Conservation (phyloP, 2,888 invertebrate species). For the Xylota segnis region DNA sequence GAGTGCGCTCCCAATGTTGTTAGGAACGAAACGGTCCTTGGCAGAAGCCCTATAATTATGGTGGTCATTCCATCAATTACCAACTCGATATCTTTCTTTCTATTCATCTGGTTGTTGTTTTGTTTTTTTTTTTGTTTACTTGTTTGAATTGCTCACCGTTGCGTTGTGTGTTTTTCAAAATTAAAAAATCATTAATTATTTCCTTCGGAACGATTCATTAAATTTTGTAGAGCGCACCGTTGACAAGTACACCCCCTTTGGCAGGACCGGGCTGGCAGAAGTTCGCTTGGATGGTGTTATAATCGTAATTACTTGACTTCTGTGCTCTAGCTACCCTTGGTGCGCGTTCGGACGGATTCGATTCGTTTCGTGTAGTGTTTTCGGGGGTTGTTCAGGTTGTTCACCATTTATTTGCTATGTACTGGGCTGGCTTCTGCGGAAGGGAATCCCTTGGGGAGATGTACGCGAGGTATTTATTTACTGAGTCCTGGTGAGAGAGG, state of each 20-base stretch:
- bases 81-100: slow-evolving; percentile 57
- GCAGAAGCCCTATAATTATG: slow-evolving; percentile 69
- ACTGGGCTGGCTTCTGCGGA: background rate
- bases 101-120: slow-evolving; percentile 33
- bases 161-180: slow-evolving; percentile 40
- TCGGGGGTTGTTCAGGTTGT: slow-evolving; percentile 42
- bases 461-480: slow-evolving; percentile 17
- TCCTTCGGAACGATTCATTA: slow-evolving; percentile 57
- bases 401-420: slow-evolving; percentile 15
- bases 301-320: slow-evolving; percentile 73
- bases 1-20: slow-evolving; percentile 42
- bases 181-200: slow-evolving; percentile 72
- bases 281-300: slow-evolving; percentile 54
- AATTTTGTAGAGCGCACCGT: slow-evolving; percentile 44
- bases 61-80: slow-evolving; percentile 76
- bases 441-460: slow-evolving; percentile 46
- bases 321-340: slow-evolving; percentile 39
- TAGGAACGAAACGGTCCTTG: slow-evolving; percentile 52
- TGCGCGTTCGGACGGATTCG: background rate
- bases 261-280: slow-evolving; percentile 18
- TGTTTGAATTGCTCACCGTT: background rate
- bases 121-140: slow-evolving; percentile 2
- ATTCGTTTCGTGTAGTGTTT: slow-evolving; percentile 53
- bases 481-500: slow-evolving; percentile 32
- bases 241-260: slow-evolving; percentile 73